phyloP scores from a whole-genome alignment of 2,113 vertebrate species.

The Bos javanicus region DNA sequence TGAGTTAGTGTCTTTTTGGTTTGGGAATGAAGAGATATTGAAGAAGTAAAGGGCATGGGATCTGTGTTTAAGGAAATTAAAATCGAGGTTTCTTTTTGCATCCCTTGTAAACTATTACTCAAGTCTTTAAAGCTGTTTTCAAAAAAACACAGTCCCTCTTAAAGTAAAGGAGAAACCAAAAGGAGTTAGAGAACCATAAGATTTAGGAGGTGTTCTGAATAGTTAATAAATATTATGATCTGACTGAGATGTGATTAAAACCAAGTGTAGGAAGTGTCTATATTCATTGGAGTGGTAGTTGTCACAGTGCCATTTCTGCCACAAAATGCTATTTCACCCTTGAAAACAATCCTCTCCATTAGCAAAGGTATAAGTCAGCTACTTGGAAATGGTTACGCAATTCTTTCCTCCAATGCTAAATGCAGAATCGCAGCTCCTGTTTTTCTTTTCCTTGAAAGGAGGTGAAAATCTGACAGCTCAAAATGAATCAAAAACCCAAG shows the following conservation, averaged over 20 bases:
- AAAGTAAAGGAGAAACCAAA: not conserved
- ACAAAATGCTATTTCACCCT: slow-evolving; percentile 42
- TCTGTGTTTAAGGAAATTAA: not conserved
- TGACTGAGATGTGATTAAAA: slow-evolving; percentile 33
- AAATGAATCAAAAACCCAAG: slow-evolving; percentile 70
- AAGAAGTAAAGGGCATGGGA: not conserved
- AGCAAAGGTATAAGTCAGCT: slow-evolving; percentile 46
- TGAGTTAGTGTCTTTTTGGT: not conserved
- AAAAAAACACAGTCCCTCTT: not conserved
- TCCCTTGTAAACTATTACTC: not conserved
- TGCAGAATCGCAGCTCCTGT: slow-evolving; percentile 51
- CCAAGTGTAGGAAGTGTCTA: slow-evolving; percentile 24
- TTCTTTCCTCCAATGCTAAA: slow-evolving; percentile 38
- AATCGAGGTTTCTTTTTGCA: not conserved
- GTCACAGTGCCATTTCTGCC: slow-evolving; percentile 38
- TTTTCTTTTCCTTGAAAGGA: slow-evolving; percentile 69
- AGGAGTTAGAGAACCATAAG: not conserved
- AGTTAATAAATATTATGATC: slow-evolving; percentile 53
- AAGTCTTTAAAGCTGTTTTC: not conserved
- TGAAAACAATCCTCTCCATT: slow-evolving; percentile 22
- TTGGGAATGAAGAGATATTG: not conserved
- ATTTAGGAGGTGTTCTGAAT: slow-evolving; percentile 37
- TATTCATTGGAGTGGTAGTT: not conserved
- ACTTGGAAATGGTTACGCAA: slow-evolving; percentile 26
- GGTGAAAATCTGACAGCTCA: slow-evolving; percentile 73